phyloP scores from a whole-genome alignment of 2,888 invertebrate genomes.

The Eupithecia dodoneata region DNA sequence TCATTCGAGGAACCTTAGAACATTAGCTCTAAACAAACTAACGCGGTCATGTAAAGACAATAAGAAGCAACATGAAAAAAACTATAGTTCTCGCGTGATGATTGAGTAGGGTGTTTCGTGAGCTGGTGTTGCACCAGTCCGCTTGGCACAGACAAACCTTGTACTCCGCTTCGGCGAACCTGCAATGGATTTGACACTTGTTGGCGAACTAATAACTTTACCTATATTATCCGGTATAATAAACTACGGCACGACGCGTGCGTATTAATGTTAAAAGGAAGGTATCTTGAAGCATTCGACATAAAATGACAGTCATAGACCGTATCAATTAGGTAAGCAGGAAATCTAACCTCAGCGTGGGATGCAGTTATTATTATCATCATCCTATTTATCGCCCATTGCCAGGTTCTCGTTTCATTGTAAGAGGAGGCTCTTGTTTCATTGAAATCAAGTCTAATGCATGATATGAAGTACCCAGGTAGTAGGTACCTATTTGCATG shows the following conservation, averaged over 20 bases:
- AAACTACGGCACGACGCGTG: not conserved
- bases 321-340: not conserved
- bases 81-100: slow-evolving; percentile 28
- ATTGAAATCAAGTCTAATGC: not conserved
- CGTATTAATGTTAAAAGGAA: not conserved
- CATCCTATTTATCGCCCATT: not conserved
- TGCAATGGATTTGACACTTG: slow-evolving; percentile 50
- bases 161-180: slow-evolving; percentile 70
- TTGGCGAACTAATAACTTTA: too few relatives aligned
- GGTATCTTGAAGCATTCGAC: not conserved
- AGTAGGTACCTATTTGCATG: too few relatives aligned
- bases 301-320: not conserved
- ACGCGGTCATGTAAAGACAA: slow-evolving; percentile 29
- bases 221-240: too few relatives aligned
- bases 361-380: not conserved
- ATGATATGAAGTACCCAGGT: not conserved
- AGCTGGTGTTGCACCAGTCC: slow-evolving; percentile 71
- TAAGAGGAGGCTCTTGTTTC: not conserved
- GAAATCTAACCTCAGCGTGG: not conserved
- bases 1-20: slow-evolving; percentile 24
- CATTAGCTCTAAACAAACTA: slow-evolving; percentile 20
- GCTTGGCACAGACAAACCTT: slow-evolving; percentile 73
- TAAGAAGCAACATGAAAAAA: slow-evolving; percentile 25
- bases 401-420: not conserved
- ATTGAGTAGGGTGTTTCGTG: slow-evolving; percentile 31